Conservation (phyloP, 2,888 invertebrate species). For the Stegana nigrithorax region DNA sequence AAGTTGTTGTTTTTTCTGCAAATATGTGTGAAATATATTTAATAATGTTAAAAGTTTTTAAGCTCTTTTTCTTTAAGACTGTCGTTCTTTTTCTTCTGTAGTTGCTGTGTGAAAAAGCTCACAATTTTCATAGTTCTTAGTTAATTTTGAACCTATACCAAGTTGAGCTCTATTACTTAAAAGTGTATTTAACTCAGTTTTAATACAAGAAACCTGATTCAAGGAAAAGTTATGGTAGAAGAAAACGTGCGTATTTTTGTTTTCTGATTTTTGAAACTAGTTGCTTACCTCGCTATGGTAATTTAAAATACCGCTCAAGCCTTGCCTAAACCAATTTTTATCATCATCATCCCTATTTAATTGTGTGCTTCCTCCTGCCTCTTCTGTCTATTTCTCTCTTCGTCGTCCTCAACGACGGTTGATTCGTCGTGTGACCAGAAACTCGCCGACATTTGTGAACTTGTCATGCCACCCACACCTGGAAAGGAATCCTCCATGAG, state of each 20-base stretch:
- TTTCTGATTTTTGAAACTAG: conserved; percentile 53
- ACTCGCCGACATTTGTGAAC: conserved; percentile 55
- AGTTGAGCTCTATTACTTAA: conserved; percentile 60
- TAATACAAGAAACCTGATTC: background rate
- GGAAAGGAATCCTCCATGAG: conserved; percentile 75
- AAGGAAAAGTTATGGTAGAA: background rate
- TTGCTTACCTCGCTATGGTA: conserved; percentile 8
- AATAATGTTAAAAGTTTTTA: conserved; percentile 40
- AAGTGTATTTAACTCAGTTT: conserved; percentile 3
- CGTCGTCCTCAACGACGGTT: conserved; percentile 50
- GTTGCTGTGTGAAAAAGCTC: background rate
- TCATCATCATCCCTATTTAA: background rate
- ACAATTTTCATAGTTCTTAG: background rate
- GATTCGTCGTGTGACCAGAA: conserved; percentile 62
- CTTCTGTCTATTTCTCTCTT: conserved; percentile 12
- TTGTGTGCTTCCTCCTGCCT: conserved; percentile 17
- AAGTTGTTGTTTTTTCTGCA: too few species aligned
- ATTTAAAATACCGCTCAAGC: conserved; percentile 20
- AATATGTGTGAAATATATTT: background rate
- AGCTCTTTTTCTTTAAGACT: background rate
- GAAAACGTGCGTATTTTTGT: conserved; percentile 33
- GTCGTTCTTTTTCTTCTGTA: background rate
- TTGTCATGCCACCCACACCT: conserved; percentile 50
- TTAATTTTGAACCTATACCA: conserved; percentile 8
- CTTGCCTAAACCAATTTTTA: conserved; percentile 12